phyloP scores from a whole-genome alignment of 2,113 vertebrate genomes.

The Stigmatopora argus region DNA sequence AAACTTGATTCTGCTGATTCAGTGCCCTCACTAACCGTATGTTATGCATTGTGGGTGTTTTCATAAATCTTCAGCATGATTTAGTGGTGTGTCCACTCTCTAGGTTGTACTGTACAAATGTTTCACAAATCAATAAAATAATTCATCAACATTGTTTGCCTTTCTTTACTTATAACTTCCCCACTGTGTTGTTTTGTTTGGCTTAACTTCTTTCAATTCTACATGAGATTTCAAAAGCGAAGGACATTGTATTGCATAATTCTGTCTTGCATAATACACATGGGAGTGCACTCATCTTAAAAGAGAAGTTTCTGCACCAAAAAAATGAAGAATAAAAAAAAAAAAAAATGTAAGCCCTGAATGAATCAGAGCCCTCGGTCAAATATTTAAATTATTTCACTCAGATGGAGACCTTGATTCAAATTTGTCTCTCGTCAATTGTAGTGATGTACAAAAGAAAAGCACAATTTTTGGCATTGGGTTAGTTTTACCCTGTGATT shows the following conservation, averaged over 20 bases:
- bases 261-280: background rate
- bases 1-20: background rate
- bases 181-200: background rate
- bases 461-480: no score
- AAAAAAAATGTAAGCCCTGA: no score
- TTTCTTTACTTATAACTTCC: background rate
- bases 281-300: conserved; percentile 5
- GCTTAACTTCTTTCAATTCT: background rate
- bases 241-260: background rate
- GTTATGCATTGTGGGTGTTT: background rate
- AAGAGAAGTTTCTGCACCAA: background rate
- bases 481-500: no score
- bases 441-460: no score
- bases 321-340: background rate
- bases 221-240: background rate
- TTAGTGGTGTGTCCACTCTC: background rate
- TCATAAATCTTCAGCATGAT: background rate
- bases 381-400: no score
- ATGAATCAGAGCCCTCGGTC: no score
- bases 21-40: no score
- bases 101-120: conserved; percentile 17
- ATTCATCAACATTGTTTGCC: conserved; percentile 1
- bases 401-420: no score
- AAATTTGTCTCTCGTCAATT: no score
- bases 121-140: conserved; percentile 39